A percentile compares a stretch with the other conserved stretches of the same genome.
phyloP scores from a whole-genome alignment of 2,113 vertebrate genomes.

The Archilochus colubris region DNA sequence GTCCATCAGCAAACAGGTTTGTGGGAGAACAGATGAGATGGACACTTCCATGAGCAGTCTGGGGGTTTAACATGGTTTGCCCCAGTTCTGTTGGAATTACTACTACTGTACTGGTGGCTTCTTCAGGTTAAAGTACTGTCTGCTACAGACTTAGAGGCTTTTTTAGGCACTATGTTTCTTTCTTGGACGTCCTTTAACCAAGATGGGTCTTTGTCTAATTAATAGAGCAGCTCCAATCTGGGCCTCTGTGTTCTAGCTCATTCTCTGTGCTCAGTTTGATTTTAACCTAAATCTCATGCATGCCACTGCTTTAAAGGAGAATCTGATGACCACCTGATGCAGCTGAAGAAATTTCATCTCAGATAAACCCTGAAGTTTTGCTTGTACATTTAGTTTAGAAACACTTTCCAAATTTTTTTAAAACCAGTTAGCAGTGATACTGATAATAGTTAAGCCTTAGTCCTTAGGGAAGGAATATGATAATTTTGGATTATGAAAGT shows the following conservation, averaged over 20 bases:
- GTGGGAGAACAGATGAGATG: not conserved
- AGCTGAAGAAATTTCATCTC: not conserved
- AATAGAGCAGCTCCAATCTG: not conserved
- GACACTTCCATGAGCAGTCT: not conserved
- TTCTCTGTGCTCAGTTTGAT: not conserved
- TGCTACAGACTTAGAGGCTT: not conserved
- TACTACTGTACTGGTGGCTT: not conserved
- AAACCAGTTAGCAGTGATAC: not conserved
- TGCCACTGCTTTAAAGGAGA: not conserved
- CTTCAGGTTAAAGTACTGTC: not conserved
- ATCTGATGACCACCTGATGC: not conserved
- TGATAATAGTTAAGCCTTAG: not conserved
- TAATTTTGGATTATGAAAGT: not conserved
- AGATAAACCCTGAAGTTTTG: not conserved
- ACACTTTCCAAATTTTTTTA: not conserved
- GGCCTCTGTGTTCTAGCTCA: not conserved
- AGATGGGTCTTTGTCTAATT: not conserved
- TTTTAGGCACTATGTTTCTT: not conserved
- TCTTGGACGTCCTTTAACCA: not conserved
- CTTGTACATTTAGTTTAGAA: not conserved
- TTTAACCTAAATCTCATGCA: not conserved
- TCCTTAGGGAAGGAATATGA: not conserved
- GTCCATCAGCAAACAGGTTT: not conserved
- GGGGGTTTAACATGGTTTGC: not conserved
- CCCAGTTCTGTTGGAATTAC: not conserved